Conservation (phyloP, 1,140 invertebrate genomes). For the Drosophila ogumai region DNA sequence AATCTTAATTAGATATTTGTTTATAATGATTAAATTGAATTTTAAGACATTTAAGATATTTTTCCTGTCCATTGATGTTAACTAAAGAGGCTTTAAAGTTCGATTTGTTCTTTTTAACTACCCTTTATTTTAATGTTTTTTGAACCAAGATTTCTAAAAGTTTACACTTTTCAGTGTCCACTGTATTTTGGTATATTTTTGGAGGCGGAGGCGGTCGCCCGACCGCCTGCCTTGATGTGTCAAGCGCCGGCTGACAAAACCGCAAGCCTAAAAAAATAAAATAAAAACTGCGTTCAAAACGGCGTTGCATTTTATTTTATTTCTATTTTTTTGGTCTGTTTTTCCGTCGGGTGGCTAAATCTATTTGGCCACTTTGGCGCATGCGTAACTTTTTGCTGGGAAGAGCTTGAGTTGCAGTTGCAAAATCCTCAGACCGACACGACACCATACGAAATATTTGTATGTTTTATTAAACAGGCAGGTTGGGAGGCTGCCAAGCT, state of each 20-base stretch:
- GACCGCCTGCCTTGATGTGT: constrained; percentile 70
- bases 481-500: neutral
- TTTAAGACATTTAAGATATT: too few relatives aligned
- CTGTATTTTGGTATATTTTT: constrained; percentile 7
- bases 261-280: constrained; percentile 32
- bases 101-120: too few relatives aligned
- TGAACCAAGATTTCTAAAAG: neutral
- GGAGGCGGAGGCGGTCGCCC: constrained; percentile 25
- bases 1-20: too few relatives aligned
- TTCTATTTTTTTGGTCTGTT: constrained; percentile 13
- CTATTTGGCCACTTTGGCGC: constrained; percentile 48
- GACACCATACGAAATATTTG: constrained; percentile 44
- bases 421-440: constrained; percentile 37
- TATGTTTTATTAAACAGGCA: constrained; percentile 38
- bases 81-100: too few relatives aligned
- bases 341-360: constrained; percentile 28
- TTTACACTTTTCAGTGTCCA: too few relatives aligned
- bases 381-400: constrained; percentile 48
- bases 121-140: too few relatives aligned
- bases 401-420: constrained; percentile 35
- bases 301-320: constrained; percentile 65
- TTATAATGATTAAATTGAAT: too few relatives aligned
- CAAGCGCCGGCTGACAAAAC: constrained; percentile 52
- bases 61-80: too few relatives aligned
- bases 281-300: constrained; percentile 49